Conservation (phyloP, 2,888 invertebrate species). For the Schizotus pectinicornis region DNA sequence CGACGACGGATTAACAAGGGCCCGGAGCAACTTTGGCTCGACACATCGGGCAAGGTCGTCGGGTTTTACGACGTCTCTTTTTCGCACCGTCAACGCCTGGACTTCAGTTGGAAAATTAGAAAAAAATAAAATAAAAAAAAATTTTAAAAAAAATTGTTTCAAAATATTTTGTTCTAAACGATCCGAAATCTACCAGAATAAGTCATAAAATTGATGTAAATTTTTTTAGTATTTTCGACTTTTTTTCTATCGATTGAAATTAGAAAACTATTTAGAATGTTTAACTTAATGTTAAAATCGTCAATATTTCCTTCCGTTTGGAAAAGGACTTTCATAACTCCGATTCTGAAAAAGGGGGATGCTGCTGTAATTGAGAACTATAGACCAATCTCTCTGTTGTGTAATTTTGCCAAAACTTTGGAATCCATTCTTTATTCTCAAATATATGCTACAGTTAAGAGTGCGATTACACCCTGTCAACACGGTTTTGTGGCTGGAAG, state of each 20-base stretch:
- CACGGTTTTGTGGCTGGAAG: conserved; percentile 25
- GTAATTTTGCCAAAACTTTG: background rate
- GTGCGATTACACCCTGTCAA: conserved; percentile 1
- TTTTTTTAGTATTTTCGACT: no score
- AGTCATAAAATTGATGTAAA: no score
- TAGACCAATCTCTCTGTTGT: background rate
- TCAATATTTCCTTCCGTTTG: background rate
- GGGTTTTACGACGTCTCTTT: background rate
- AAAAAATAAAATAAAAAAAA: no score
- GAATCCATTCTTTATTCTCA: background rate
- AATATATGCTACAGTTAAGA: background rate
- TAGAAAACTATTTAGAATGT: background rate
- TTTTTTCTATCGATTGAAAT: no score
- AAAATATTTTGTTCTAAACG: no score
- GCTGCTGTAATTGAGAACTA: background rate
- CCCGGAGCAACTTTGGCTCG: background rate
- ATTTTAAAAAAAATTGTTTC: no score
- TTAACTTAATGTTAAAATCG: background rate
- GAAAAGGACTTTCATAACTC: background rate
- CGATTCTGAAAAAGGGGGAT: background rate
- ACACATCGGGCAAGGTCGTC: background rate
- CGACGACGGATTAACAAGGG: no score
- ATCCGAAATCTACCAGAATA: no score
- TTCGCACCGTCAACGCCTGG: no score
- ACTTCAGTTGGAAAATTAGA: no score